These are phyloP conservation scores for Tricholaema leucomelas DNA, from an alignment of 2,113 vertebrate genomes.

Conservation along the genomic window DNA sequence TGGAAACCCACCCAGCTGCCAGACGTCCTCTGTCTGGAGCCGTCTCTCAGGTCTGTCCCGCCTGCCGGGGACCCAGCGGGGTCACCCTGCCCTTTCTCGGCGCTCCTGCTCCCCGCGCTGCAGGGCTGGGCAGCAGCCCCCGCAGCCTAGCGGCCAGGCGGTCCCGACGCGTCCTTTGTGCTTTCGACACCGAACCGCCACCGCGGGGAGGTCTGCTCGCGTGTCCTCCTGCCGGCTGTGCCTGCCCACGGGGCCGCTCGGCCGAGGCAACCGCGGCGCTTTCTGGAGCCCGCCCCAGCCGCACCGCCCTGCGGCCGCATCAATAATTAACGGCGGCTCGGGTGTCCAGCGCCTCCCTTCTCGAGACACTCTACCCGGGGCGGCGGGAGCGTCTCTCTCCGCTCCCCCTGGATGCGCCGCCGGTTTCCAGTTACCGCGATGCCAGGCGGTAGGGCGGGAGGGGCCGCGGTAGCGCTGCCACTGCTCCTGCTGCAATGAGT, in stretches of 20 bases:
- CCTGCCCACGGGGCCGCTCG: background rate
- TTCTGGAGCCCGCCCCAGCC: background rate
- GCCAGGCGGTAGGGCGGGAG: constrained; percentile 57
- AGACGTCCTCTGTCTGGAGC: background rate
- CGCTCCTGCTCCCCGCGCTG: background rate
- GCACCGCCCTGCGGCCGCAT: constrained; percentile 5
- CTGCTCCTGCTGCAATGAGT: constrained; percentile 43
- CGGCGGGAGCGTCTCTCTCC: constrained; percentile 22
- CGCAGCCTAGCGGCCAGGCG: background rate
- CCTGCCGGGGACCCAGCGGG: background rate
- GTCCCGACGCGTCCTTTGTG: background rate
- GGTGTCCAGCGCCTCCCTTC: constrained; percentile 27
- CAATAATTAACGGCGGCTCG: constrained; percentile 66
- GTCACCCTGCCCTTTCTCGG: background rate
- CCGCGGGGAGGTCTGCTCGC: background rate
- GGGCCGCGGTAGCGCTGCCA: constrained; percentile 1
- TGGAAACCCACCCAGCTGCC: background rate
- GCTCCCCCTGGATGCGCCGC: constrained; percentile 7
- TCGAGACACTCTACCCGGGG: constrained; percentile 42
- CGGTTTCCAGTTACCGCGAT: constrained; percentile 66
- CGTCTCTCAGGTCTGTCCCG: background rate
- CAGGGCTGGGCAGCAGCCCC: background rate
- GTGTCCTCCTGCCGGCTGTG: background rate
- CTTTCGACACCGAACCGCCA: background rate
- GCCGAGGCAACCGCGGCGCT: background rate